These are phyloP conservation scores for Lymantria dispar DNA, from an alignment of 2,888 invertebrate genomes.

Conservation along the genomic window DNA sequence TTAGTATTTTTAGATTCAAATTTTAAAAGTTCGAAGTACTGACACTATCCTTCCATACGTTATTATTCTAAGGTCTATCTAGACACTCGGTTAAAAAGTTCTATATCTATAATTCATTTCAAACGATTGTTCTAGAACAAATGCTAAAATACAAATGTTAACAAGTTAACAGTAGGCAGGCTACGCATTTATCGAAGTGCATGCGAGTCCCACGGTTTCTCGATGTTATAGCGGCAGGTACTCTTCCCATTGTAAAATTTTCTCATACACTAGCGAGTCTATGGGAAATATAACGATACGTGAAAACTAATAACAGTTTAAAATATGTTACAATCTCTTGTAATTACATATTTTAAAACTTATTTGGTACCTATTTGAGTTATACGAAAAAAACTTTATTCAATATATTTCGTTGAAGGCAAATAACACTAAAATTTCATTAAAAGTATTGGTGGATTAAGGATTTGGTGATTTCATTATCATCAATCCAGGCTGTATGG, in stretches of 20 bases:
- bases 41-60: no score
- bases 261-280: conserved; percentile 18
- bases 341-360: no score
- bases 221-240: conserved; percentile 4
- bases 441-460: no score
- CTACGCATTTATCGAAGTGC: conserved; percentile 5
- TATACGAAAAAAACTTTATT: no score
- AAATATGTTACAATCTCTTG: not conserved
- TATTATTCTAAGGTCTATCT: no score
- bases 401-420: no score
- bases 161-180: conserved; percentile 5
- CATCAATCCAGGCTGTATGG: no score
- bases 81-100: conserved; percentile 15
- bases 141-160: conserved; percentile 12
- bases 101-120: conserved; percentile 6
- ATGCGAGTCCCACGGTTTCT: conserved; percentile 34
- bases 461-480: no score
- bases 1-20: no score
- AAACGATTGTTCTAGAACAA: conserved; percentile 12
- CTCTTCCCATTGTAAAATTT: conserved; percentile 30
- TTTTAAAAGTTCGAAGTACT: no score
- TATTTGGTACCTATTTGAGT: no score
- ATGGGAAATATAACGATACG: not conserved
- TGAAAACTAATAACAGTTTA: conserved; percentile 24
- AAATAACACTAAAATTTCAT: no score